A percentile compares a stretch with the other conserved stretches of the same genome.
Conservation (phyloP, 2,888 invertebrate species). For the Hirtodrosophila confusa region DNA sequence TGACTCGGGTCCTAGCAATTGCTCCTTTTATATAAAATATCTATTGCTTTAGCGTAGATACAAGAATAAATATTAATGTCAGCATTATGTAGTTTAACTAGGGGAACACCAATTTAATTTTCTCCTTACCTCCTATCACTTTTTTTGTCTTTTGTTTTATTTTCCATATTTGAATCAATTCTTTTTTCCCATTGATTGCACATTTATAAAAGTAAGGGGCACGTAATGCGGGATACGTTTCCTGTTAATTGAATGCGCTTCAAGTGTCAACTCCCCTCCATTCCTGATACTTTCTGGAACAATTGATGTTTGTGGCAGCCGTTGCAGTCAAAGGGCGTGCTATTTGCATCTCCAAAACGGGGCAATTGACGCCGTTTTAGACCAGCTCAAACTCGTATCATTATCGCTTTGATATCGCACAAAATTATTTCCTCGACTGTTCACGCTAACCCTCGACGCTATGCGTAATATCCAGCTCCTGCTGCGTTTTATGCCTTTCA, state of each 20-base stretch:
- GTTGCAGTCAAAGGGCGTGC: slow-evolving; percentile 49
- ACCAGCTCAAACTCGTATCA: slow-evolving; percentile 37
- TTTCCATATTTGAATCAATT: slow-evolving; percentile 8
- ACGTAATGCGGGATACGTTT: slow-evolving; percentile 37
- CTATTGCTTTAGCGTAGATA: too few species aligned
- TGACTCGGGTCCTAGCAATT: too few species aligned
- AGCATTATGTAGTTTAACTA: too few species aligned
- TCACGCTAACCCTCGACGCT: slow-evolving; percentile 29
- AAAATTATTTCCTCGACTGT: slow-evolving; percentile 21
- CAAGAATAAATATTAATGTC: too few species aligned
- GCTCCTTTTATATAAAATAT: too few species aligned
- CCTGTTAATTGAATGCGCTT: slow-evolving; percentile 49
- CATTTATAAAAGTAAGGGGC: slow-evolving; percentile 18
- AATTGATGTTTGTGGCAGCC: slow-evolving; percentile 9
- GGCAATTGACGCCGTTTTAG: slow-evolving; percentile 54
- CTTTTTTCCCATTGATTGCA: slow-evolving; percentile 43
- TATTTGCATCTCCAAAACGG: slow-evolving; percentile 51
- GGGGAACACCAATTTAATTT: too few species aligned
- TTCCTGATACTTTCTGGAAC: slow-evolving; percentile 13
- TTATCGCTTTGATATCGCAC: slow-evolving; percentile 40
- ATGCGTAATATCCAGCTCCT: slow-evolving; percentile 71
- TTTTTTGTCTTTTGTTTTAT: neutral
- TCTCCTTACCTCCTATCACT: neutral
- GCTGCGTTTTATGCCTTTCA: slow-evolving; percentile 69
- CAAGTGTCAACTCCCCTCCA: slow-evolving; percentile 14